Conservation (phyloP, 2,113 vertebrate genomes). For the Anguilla japonica region DNA sequence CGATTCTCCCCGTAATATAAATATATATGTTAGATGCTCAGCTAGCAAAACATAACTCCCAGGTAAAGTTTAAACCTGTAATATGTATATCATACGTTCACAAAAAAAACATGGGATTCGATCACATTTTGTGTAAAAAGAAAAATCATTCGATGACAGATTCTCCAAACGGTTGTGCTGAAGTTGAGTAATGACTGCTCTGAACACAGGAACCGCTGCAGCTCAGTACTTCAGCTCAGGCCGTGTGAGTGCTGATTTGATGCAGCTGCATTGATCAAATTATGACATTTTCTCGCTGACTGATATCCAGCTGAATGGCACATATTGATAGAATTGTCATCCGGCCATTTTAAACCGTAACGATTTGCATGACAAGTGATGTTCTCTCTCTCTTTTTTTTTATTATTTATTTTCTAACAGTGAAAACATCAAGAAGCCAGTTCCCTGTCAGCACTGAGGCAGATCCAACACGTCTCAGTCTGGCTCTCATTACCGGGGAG, state of each 20-base stretch:
- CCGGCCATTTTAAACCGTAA: constrained; percentile 4
- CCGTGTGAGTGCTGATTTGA: neutral
- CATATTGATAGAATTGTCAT: constrained; percentile 26
- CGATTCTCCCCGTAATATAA: neutral
- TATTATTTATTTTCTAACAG: neutral
- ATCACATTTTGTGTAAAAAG: neutral
- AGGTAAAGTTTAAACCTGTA: constrained; percentile 12
- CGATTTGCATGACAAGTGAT: constrained; percentile 9
- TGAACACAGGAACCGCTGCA: neutral
- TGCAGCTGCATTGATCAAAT: neutral
- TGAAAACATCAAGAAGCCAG: neutral
- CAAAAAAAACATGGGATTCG: neutral
- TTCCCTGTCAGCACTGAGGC: neutral
- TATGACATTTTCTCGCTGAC: neutral
- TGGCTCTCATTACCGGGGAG: constrained; percentile 11
- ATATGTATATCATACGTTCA: neutral
- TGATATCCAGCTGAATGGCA: constrained; percentile 24
- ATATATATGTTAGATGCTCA: neutral
- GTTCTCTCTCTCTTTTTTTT: neutral
- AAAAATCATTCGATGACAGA: neutral
- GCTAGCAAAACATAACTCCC: neutral
- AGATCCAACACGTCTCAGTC: constrained; percentile 7
- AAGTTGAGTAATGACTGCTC: neutral
- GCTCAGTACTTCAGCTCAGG: neutral
- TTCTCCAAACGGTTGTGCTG: neutral